Percentiles rank a stretch among this genome's conserved stretches.
Conservation (phyloP, 2,113 vertebrate species). For the Amia ocellicauda region DNA sequence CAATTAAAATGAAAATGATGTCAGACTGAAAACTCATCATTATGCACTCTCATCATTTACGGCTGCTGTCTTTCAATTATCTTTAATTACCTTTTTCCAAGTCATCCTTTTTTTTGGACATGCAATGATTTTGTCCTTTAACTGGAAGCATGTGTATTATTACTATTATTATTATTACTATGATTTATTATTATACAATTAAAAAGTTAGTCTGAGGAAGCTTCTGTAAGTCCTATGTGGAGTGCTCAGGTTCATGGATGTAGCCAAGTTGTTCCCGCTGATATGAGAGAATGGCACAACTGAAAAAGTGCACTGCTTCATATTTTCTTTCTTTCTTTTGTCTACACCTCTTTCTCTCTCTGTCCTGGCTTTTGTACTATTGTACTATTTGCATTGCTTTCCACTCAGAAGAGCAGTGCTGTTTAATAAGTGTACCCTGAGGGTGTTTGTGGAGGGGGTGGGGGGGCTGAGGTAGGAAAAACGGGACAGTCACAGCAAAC, state of each 20-base stretch:
- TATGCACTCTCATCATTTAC: conserved; percentile 7
- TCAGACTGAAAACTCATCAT: conserved; percentile 10
- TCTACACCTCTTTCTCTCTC: no score
- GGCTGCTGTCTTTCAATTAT: conserved; percentile 7
- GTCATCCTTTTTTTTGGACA: conserved; percentile 28
- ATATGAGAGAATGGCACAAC: no score
- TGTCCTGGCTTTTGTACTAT: no score
- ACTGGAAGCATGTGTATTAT: conserved; percentile 49
- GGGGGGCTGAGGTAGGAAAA: neutral
- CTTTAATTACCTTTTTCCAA: conserved; percentile 11
- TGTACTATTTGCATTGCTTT: no score
- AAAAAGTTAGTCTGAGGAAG: neutral
- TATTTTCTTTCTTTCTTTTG: no score
- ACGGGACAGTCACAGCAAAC: no score
- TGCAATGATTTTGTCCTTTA: conserved; percentile 49
- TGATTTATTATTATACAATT: neutral
- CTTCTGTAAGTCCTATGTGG: neutral
- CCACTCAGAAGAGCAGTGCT: no score
- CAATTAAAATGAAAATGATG: conserved; percentile 15
- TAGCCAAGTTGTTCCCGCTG: neutral
- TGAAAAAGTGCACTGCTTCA: no score
- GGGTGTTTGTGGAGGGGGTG: neutral
- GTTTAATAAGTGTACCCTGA: no score
- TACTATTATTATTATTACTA: no score
- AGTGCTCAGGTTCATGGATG: neutral